Conservation (phyloP, 2,888 invertebrate species). For the Beris chalybata region DNA sequence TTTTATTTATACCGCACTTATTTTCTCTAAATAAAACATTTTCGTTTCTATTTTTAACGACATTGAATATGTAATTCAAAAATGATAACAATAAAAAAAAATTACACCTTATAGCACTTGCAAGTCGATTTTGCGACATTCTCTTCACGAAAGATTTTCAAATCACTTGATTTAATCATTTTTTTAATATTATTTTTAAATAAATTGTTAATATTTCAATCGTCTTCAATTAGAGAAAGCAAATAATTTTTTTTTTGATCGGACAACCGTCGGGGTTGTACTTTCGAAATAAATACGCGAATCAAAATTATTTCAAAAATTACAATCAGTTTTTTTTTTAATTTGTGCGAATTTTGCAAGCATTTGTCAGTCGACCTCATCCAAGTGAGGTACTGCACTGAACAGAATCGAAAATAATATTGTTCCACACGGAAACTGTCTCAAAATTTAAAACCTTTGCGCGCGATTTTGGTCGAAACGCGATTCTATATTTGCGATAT, state of each 20-base stretch:
- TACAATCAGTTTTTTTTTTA: too few relatives aligned
- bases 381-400: constrained; percentile 13
- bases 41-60: constrained; percentile 7
- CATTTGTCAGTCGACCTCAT: constrained; percentile 1
- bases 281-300: too few relatives aligned
- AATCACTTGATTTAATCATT: constrained; percentile 4
- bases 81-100: constrained; percentile 10
- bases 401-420: constrained; percentile 17
- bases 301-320: too few relatives aligned
- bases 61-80: constrained; percentile 11
- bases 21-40: constrained; percentile 10
- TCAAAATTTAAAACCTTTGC: neutral
- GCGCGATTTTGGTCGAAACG: constrained; percentile 20
- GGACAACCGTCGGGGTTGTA: too few relatives aligned
- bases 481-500: too few relatives aligned
- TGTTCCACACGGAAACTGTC: too few relatives aligned
- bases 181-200: neutral
- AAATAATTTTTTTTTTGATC: too few relatives aligned
- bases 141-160: neutral
- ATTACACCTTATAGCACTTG: constrained; percentile 7
- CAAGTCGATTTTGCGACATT: constrained; percentile 15
- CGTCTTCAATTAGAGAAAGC: too few relatives aligned
- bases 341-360: neutral
- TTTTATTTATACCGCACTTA: constrained; percentile 22
- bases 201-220: too few relatives aligned